phyloP scores from a whole-genome alignment of 2,888 invertebrate genomes.

The Baronia brevicornis region DNA sequence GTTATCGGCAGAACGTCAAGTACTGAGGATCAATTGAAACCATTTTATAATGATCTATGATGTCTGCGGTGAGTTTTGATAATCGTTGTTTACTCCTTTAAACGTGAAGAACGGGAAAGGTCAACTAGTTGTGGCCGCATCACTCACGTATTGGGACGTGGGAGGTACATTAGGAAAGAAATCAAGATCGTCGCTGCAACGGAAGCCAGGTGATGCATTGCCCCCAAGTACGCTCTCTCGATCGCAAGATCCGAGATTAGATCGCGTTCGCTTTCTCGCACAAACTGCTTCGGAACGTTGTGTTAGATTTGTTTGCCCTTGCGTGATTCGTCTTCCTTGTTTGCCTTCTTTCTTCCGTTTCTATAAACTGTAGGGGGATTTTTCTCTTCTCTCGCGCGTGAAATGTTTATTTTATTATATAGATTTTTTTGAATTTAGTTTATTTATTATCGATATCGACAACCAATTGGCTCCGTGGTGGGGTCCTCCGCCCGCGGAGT shows the following conservation, averaged over 20 bases:
- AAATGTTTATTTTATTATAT: conserved; percentile 13
- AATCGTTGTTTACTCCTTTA: conserved; percentile 14
- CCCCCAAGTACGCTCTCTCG: conserved; percentile 49
- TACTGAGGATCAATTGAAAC: conserved; percentile 34
- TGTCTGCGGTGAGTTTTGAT: conserved; percentile 21
- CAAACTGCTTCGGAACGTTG: conserved; percentile 45
- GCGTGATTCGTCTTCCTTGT: conserved; percentile 21
- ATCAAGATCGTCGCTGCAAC: conserved; percentile 68
- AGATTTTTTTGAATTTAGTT: too few species aligned
- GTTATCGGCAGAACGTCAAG: conserved; percentile 47
- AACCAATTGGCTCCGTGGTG: too few species aligned
- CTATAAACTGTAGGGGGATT: conserved; percentile 18
- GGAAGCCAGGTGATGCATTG: conserved; percentile 72
- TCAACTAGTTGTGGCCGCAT: conserved; percentile 41
- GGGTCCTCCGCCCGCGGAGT: too few species aligned
- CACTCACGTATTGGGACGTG: conserved; percentile 53
- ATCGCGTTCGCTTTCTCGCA: conserved; percentile 55
- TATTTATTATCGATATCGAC: too few species aligned
- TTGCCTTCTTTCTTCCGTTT: conserved; percentile 17
- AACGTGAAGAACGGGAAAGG: conserved; percentile 27
- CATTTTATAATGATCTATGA: conserved; percentile 29
- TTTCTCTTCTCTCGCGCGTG: conserved; percentile 14
- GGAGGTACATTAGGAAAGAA: conserved; percentile 64
- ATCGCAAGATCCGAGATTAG: conserved; percentile 59
- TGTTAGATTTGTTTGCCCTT: conserved; percentile 44